phyloP scores from a whole-genome alignment of 2,113 vertebrate genomes.

The Ciconia boyciana region DNA sequence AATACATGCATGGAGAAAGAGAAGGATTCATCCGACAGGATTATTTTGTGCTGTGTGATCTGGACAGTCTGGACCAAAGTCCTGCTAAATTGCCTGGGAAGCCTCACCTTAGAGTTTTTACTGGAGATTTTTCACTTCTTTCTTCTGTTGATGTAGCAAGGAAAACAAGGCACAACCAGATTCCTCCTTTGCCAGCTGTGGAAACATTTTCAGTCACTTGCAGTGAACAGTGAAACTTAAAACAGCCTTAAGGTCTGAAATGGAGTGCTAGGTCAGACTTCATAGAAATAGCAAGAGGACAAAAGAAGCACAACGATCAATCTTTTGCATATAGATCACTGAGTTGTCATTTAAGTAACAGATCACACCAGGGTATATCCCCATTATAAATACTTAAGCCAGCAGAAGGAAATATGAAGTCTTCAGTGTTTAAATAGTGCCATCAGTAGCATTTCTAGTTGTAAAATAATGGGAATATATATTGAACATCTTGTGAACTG shows the following conservation, averaged over 20 bases:
- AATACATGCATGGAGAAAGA: neutral
- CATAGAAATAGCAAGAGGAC: neutral
- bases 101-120: neutral
- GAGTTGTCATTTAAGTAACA: neutral
- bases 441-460: neutral
- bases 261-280: neutral
- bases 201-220: neutral
- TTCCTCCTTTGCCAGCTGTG: neutral
- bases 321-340: neutral
- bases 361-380: neutral
- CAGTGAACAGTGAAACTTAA: neutral
- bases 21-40: neutral
- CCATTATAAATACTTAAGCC: neutral
- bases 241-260: neutral
- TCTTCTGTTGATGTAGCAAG: neutral
- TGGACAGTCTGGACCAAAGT: neutral
- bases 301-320: neutral
- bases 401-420: neutral
- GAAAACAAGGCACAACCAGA: neutral
- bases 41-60: neutral
- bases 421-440: neutral
- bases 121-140: neutral
- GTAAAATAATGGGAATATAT: neutral
- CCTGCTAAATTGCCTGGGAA: neutral
- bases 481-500: neutral